These are phyloP conservation scores for Tetranychus urticae DNA, from an alignment of 1,140 invertebrate species.

Conservation along the genomic window DNA sequence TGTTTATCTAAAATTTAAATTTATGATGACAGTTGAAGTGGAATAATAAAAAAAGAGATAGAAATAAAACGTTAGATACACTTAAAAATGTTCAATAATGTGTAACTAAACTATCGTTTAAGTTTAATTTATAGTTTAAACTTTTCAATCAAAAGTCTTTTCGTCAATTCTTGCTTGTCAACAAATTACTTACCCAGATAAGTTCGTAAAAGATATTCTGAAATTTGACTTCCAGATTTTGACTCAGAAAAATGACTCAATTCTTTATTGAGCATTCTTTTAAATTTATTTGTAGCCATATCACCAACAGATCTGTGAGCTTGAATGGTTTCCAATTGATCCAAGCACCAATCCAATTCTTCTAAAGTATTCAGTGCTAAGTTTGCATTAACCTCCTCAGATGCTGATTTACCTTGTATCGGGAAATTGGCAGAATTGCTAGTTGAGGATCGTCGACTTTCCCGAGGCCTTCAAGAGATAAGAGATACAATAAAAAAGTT, in stretches of 20 bases:
- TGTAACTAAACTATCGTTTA: too few relatives aligned
- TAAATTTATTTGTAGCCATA: constrained; percentile 99
- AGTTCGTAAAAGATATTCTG: constrained; percentile 93
- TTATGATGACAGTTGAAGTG: too few relatives aligned
- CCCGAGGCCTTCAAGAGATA: not conserved
- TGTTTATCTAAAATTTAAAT: constrained; percentile 51
- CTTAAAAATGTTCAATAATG: too few relatives aligned
- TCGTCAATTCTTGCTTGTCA: too few relatives aligned
- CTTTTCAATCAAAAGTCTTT: not conserved
- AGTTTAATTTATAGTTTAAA: not conserved
- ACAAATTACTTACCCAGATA: constrained; percentile 63
- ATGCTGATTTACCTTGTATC: not conserved
- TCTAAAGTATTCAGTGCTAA: constrained; percentile 86
- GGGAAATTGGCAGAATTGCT: not conserved
- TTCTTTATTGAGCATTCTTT: constrained; percentile 97
- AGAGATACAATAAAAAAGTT: too few relatives aligned
- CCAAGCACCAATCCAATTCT: constrained; percentile 97
- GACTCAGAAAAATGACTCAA: constrained; percentile 96
- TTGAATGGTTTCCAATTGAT: constrained; percentile 96
- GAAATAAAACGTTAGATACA: too few relatives aligned
- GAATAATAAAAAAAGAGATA: too few relatives aligned
- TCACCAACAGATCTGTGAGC: constrained; percentile 95
- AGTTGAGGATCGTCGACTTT: not conserved
- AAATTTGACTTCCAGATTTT: constrained; percentile 95
- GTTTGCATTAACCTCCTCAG: constrained; percentile 24